Evolutionary conservation across 1,140 invertebrate genomes (phyloP), one percentile per base, ranked within the genome.

Genomic region (Thaumetopoea pityocampa): DNA sequence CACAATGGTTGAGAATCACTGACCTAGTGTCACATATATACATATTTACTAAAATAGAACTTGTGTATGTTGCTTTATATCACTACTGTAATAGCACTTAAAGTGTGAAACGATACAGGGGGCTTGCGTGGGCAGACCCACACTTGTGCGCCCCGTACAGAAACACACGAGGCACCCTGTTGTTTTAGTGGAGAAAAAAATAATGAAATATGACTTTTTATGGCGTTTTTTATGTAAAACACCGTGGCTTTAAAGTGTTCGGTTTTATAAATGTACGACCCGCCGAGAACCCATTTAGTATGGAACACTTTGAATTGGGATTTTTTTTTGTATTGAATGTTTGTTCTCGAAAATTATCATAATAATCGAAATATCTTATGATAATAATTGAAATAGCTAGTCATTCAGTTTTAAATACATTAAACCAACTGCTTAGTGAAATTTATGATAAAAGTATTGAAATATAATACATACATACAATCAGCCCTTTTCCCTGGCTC

Each of bases 181-280:
- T 83, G 79, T 83, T 81, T 80, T 68, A 77, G 59, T 65, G 62
- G 67, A 37, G 74, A 81, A 78, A 80, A 78, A 81, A 79, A 77
- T 77, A 79, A 81, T 81, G 77, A 81, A 79, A 78, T 79, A 79
- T 71, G 69, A 60, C 57, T 70, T 55, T 73, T 68, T 70, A 64
- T 72, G 64, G 52, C 42, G 42, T 63, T 78, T 79, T 79, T 76
- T 79, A 76, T 79, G 66, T 70, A 62, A 72, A 77, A 74, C 67
- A 62, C 58, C 55, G 50, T 64, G 65, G 64, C 59, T 72, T 70
- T 72, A 68, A 66, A 79, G 65, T 71, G 71, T 73, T 59, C 58
- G 67, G 47, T 67, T 51, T 51, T 72, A 63, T 65, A 66, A 76
- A 65, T 54, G 46, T 59, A 66, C 51, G 51, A 57, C 51, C 57